Conservation (phyloP, 1,140 invertebrate species). For the fruit fly (Drosophila melanogaster) region DNA sequence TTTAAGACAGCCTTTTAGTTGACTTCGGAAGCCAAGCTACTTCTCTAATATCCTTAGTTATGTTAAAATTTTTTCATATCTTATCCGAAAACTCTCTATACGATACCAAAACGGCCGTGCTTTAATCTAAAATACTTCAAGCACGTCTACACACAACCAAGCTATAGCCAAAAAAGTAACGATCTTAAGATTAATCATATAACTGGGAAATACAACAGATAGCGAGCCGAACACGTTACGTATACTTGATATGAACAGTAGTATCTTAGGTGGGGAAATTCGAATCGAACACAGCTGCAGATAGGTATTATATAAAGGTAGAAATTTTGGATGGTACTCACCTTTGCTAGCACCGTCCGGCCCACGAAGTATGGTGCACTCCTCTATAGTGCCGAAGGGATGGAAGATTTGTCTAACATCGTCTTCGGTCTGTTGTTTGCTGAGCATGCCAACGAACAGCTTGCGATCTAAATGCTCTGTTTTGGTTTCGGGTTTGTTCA, state of each 20-base stretch:
- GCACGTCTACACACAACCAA: constrained; percentile 34
- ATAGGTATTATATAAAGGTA: constrained; percentile 33
- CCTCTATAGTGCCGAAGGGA: constrained; percentile 98
- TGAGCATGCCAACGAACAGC: constrained; percentile 99
- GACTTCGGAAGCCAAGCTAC: too few relatives aligned
- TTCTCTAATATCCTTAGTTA: too few relatives aligned
- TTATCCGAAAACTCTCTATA: not conserved
- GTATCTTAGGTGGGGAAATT: constrained; percentile 4
- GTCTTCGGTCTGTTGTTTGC: constrained; percentile 99
- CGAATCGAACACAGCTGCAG: constrained; percentile 19
- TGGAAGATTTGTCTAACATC: constrained; percentile 98
- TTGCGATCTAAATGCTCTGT: constrained; percentile 93
- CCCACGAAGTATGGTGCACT: constrained; percentile 98
- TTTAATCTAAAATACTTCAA: constrained; percentile 6
- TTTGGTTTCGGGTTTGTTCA: constrained; percentile 40
- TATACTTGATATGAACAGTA: constrained; percentile 48
- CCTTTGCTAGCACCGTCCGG: constrained; percentile 98
- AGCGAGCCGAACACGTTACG: constrained; percentile 75
- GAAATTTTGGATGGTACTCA: constrained; percentile 85
- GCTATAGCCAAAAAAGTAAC: constrained; percentile 46
- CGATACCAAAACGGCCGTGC: not conserved
- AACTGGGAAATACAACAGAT: constrained; percentile 67
- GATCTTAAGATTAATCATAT: constrained; percentile 14
- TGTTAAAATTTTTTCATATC: too few relatives aligned
- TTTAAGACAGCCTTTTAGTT: too few relatives aligned